A percentile compares a stretch with the other conserved stretches of the same genome.
These are phyloP conservation scores for Sapayoa aenigma DNA, from an alignment of 2,113 vertebrate species.

Conservation along the genomic window DNA sequence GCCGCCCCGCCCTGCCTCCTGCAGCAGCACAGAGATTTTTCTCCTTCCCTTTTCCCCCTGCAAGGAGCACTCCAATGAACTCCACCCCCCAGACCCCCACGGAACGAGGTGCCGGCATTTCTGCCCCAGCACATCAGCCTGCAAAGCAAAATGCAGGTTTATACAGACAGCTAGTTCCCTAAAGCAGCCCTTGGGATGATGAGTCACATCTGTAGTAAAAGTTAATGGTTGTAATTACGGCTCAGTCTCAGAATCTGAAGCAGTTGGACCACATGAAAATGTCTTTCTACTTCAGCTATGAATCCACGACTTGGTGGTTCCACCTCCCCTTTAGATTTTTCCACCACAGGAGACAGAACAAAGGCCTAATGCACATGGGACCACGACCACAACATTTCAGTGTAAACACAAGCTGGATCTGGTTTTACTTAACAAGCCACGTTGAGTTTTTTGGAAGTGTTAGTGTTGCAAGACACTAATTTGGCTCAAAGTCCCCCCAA, in stretches of 20 bases:
- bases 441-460: not conserved
- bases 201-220: not conserved
- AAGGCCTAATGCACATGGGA: not conserved
- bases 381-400: not conserved
- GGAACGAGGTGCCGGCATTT: not conserved
- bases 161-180: not conserved
- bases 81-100: not conserved
- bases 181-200: not conserved
- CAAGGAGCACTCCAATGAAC: not conserved
- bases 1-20: not conserved
- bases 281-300: not conserved
- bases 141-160: not conserved
- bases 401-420: not conserved
- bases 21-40: not conserved
- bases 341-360: not conserved
- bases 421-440: not conserved
- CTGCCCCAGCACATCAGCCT: not conserved
- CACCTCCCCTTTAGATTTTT: not conserved
- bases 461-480: not conserved
- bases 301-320: not conserved
- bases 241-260: not conserved
- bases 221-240: not conserved
- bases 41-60: not conserved
- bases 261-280: conserved; percentile 23
- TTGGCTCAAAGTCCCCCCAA: not conserved